Evolutionary conservation across 2,113 vertebrate species (phyloP).

Genomic region (Myiopsitta monachus): DNA sequence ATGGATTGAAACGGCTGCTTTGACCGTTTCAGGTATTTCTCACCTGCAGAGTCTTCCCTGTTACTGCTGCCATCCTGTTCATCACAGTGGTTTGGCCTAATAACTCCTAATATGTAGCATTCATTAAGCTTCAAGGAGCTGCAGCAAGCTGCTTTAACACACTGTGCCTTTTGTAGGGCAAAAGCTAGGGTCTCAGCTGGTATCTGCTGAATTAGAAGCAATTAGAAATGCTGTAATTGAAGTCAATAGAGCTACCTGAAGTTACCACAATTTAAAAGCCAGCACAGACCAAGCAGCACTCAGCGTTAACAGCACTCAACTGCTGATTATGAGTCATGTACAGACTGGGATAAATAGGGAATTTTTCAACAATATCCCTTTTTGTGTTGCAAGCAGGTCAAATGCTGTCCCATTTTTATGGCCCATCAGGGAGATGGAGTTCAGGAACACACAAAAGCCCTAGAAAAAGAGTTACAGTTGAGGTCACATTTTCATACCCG

Average conservation of each 20-base stretch:
- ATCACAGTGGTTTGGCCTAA: background rate
- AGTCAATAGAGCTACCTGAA: background rate
- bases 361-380: slow-evolving; percentile 58
- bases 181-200: slow-evolving; percentile 1
- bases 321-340: slow-evolving; percentile 70
- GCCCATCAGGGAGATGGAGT: background rate
- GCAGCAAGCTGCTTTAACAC: background rate
- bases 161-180: background rate
- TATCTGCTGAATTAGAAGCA: background rate
- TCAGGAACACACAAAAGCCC: slow-evolving; percentile 28
- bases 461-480: slow-evolving; percentile 26
- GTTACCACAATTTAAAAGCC: background rate
- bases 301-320: slow-evolving; percentile 11
- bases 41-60: background rate
- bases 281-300: background rate
- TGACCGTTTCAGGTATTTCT: background rate
- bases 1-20: background rate
- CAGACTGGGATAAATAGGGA: background rate
- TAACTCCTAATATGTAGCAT: background rate
- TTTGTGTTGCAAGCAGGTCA: slow-evolving; percentile 50
- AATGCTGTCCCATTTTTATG: slow-evolving; percentile 18
- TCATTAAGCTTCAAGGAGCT: background rate
- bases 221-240: slow-evolving; percentile 46
- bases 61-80: background rate
- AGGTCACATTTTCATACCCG: slow-evolving; percentile 48